These are phyloP conservation scores for Falco rusticolus DNA, from an alignment of 2,797 vertebrate genomes.

Conservation along the genomic window DNA sequence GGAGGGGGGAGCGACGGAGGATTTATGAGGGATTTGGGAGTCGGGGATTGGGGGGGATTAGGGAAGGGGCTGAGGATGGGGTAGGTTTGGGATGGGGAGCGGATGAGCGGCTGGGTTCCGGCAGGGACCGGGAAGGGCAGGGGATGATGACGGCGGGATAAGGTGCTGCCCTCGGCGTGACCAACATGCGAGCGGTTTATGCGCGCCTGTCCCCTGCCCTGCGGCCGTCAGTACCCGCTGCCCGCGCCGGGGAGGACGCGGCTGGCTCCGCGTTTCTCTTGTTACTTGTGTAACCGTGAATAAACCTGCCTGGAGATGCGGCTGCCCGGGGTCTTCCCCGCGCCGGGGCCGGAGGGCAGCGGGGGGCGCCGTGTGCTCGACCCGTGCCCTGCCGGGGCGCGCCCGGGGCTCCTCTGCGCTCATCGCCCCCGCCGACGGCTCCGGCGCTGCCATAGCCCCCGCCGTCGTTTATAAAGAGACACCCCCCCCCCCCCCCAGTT, in stretches of 20 bases:
- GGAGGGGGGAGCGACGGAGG: conserved; percentile 8
- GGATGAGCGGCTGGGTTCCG: neutral
- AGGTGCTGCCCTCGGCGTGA: neutral
- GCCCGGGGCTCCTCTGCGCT: neutral
- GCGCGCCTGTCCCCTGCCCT: neutral
- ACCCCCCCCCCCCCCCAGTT: neutral
- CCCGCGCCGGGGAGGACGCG: neutral
- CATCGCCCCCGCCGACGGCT: conserved; percentile 3
- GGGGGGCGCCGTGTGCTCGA: neutral
- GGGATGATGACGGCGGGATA: neutral
- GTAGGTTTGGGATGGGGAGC: neutral
- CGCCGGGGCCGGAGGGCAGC: neutral
- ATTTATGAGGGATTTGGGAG: conserved; percentile 48
- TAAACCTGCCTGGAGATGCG: neutral
- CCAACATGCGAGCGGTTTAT: neutral
- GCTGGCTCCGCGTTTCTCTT: neutral
- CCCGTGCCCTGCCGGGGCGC: neutral
- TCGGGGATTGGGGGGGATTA: conserved; percentile 27
- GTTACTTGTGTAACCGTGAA: neutral
- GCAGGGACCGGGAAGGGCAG: neutral
- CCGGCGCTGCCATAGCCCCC: neutral
- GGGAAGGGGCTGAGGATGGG: neutral
- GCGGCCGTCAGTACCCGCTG: neutral
- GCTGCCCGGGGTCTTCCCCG: neutral
- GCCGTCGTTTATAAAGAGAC: neutral